These are phyloP conservation scores for Oxygymnocypris stewartii DNA, from an alignment of 2,113 vertebrate species.

Conservation along the genomic window DNA sequence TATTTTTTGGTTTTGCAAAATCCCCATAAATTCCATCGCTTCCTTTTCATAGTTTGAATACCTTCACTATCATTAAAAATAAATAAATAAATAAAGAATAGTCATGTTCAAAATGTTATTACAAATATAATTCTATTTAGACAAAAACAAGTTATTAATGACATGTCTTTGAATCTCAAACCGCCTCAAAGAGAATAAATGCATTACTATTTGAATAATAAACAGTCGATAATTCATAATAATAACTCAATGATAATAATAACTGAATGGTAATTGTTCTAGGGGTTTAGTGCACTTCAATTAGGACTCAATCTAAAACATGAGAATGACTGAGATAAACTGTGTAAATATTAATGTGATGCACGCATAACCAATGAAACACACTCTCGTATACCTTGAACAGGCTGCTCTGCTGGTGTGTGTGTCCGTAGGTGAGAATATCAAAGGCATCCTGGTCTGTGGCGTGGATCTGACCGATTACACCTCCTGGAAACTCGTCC, in stretches of 20 bases:
- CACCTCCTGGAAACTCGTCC: conserved; percentile 95
- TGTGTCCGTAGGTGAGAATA: conserved; percentile 85
- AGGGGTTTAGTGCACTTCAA: background rate
- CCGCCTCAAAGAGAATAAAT: background rate
- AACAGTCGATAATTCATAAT: too few relatives aligned
- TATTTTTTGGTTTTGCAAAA: background rate
- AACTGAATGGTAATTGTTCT: background rate
- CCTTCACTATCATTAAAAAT: background rate
- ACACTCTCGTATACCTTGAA: conserved; percentile 76
- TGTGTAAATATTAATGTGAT: background rate
- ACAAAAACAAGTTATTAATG: background rate
- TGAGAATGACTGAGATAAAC: background rate
- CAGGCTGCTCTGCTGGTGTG: conserved; percentile 89
- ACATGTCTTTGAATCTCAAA: background rate
- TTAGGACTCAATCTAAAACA: background rate
- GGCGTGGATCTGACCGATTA: conserved; percentile 95
- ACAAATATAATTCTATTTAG: background rate
- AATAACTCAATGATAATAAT: too few relatives aligned
- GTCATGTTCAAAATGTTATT: too few relatives aligned
- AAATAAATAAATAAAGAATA: too few relatives aligned
- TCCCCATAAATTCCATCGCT: background rate
- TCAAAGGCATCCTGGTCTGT: conserved; percentile 96
- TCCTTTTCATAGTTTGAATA: background rate
- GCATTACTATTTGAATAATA: background rate
- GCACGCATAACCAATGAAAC: background rate